These are phyloP conservation scores for Akabosia matsudoensis DNA, from an alignment of 1,140 invertebrate genomes.

Conservation along the genomic window DNA sequence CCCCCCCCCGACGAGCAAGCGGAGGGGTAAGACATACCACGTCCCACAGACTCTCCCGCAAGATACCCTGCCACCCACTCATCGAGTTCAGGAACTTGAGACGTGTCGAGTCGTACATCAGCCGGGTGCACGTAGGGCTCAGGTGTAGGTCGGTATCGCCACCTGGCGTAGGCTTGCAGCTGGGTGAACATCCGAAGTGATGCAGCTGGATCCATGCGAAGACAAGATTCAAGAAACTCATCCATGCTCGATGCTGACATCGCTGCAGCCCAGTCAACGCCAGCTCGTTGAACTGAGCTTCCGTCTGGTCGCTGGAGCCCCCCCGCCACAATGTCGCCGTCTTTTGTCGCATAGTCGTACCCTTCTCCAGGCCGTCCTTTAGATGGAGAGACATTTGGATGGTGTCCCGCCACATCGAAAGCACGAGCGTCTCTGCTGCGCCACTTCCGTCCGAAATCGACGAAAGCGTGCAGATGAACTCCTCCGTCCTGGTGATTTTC, in stretches of 20 bases:
- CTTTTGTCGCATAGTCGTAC: neutral
- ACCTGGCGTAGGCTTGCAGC: neutral
- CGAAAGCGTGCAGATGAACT: constrained; percentile 16
- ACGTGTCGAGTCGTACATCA: neutral
- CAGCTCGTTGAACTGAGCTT: neutral
- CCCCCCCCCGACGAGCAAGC: no score
- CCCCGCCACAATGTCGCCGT: neutral
- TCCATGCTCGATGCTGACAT: no score
- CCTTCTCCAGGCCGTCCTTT: neutral
- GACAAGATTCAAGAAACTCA: neutral
- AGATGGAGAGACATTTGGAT: neutral
- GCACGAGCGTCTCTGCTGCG: neutral
- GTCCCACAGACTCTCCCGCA: no score
- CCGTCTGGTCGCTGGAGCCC: neutral
- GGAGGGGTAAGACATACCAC: no score
- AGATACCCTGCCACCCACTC: neutral
- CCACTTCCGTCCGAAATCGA: constrained; percentile 2
- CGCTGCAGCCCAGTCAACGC: neutral
- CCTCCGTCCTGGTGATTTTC: no score
- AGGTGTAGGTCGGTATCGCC: neutral
- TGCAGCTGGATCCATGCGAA: neutral
- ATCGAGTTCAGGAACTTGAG: neutral
- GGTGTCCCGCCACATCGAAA: neutral
- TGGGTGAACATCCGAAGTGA: neutral
- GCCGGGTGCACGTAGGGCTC: neutral